Percentiles rank a stretch among this genome's conserved stretches.
phyloP scores from a whole-genome alignment of 2,888 invertebrate species.

The Athripsodes cinereus region DNA sequence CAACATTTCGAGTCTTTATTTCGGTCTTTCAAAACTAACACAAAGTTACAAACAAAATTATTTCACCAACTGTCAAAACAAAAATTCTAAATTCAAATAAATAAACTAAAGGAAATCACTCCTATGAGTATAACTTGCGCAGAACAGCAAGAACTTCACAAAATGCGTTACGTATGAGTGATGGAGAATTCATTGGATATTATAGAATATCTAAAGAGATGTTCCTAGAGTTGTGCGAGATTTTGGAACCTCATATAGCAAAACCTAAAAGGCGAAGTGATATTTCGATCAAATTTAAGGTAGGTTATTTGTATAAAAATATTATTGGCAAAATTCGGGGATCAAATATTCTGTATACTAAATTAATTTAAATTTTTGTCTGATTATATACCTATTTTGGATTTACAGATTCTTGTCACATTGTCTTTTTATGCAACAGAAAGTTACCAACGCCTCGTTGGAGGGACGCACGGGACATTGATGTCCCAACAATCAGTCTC shows the following conservation, averaged over 20 bases:
- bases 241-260: conserved; percentile 1
- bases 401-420: conserved; percentile 1
- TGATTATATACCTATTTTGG: not conserved
- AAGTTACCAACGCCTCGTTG: not conserved
- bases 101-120: too few species aligned
- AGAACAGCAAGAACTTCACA: too few species aligned
- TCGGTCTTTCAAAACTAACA: too few species aligned
- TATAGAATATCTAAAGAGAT: not conserved
- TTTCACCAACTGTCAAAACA: too few species aligned
- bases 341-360: not conserved
- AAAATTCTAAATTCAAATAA: too few species aligned
- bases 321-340: not conserved
- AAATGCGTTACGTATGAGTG: not conserved
- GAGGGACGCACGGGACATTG: not conserved
- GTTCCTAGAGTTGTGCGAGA: not conserved
- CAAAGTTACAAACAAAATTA: too few species aligned
- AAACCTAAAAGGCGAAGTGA: conserved; percentile 2
- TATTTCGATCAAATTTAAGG: too few species aligned
- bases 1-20: too few species aligned
- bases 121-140: not conserved
- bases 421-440: conserved; percentile 1
- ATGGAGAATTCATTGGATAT: not conserved
- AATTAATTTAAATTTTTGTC: not conserved
- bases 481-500: conserved; percentile 2
- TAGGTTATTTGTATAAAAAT: not conserved